Conservation (phyloP, 2,797 vertebrate genomes). For the Tachyglossus aculeatus region DNA sequence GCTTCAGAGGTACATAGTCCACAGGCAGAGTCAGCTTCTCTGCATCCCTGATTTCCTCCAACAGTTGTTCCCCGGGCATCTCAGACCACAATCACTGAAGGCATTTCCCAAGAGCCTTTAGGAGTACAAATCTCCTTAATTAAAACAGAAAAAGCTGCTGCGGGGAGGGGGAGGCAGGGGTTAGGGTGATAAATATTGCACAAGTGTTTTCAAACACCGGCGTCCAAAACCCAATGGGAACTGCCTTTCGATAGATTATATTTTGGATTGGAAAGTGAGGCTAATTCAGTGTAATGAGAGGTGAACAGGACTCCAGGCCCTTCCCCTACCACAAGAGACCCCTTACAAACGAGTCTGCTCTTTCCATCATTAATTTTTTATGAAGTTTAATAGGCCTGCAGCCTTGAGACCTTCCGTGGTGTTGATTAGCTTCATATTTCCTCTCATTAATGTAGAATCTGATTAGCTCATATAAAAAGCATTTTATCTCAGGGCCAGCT, state of each 20-base stretch:
- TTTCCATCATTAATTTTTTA: conserved; percentile 91
- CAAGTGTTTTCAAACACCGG: conserved; percentile 50
- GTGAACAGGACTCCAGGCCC: conserved; percentile 69
- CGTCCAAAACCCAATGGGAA: conserved; percentile 44
- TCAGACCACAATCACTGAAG: conserved; percentile 19
- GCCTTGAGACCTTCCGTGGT: conserved; percentile 82
- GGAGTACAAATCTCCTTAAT: conserved; percentile 47
- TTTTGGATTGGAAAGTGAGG: conserved; percentile 69
- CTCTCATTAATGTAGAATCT: conserved; percentile 87
- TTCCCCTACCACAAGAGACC: conserved; percentile 78
- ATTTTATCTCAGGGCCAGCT: conserved; percentile 72
- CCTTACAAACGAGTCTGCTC: conserved; percentile 84
- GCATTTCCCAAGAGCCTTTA: conserved; percentile 39
- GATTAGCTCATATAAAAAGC: conserved; percentile 84
- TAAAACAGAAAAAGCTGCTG: conserved; percentile 47
- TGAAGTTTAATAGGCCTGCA: conserved; percentile 87
- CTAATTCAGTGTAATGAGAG: conserved; percentile 71
- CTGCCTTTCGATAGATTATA: conserved; percentile 52
- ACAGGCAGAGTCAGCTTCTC: neutral
- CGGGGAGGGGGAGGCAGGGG: neutral
- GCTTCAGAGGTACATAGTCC: no score
- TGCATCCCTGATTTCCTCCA: neutral
- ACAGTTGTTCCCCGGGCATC: neutral
- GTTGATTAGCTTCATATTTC: conserved; percentile 86
- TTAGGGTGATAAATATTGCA: conserved; percentile 33